phyloP scores from a whole-genome alignment of 2,113 vertebrate species.

The Microtus montanus region DNA sequence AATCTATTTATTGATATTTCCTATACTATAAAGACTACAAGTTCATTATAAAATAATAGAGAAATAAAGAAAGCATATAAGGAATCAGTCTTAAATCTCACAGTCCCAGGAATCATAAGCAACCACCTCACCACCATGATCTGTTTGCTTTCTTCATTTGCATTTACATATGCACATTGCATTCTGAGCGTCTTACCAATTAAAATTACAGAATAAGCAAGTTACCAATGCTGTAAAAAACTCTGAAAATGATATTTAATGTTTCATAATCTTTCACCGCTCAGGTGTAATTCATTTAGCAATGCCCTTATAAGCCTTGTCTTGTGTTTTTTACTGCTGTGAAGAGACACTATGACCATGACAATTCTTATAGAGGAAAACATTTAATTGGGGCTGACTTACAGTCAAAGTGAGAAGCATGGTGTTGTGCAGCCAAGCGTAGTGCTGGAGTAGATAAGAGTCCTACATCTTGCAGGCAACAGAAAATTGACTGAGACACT shows the following conservation, averaged over 20 bases:
- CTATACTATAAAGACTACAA: background rate
- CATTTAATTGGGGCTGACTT: background rate
- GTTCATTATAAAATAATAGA: background rate
- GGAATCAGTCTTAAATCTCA: background rate
- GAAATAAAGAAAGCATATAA: slow-evolving; percentile 1
- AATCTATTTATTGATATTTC: background rate
- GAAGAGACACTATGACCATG: background rate
- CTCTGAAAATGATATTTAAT: background rate
- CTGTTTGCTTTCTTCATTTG: background rate
- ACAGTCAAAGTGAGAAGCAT: background rate
- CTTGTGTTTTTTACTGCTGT: background rate
- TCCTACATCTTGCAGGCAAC: background rate
- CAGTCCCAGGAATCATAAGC: background rate
- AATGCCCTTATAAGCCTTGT: background rate
- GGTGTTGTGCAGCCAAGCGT: accelerated
- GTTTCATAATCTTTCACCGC: background rate
- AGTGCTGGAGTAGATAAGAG: background rate
- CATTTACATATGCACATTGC: background rate
- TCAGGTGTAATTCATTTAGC: slow-evolving; percentile 12
- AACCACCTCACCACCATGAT: background rate
- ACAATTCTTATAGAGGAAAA: background rate
- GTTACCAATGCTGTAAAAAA: background rate
- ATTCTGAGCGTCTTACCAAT: background rate
- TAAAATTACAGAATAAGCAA: slow-evolving; percentile 26
- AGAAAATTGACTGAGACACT: background rate